These are phyloP conservation scores for Halcyon leucocephala DNA, from an alignment of 2,797 vertebrate species.

Conservation along the genomic window DNA sequence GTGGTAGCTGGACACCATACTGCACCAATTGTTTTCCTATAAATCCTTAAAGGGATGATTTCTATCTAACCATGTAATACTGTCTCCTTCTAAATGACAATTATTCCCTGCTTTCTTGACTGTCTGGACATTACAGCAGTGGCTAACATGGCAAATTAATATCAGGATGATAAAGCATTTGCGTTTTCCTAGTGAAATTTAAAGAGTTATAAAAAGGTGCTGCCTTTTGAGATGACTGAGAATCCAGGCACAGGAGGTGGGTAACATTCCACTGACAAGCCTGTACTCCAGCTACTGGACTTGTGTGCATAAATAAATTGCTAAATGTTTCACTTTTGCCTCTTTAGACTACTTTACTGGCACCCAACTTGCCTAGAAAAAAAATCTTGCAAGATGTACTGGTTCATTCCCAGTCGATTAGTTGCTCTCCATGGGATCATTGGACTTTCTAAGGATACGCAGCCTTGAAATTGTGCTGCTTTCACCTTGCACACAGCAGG, in stretches of 20 bases:
- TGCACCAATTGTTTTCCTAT: constrained; percentile 14
- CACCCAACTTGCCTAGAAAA: background rate
- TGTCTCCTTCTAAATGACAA: background rate
- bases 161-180: background rate
- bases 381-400: background rate
- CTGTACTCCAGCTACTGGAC: background rate
- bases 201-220: background rate
- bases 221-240: background rate
- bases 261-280: fast-evolving
- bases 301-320: background rate
- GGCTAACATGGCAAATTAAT: background rate
- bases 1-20: constrained; percentile 19
- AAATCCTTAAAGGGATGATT: constrained; percentile 1
- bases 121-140: background rate
- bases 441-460: background rate
- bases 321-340: background rate
- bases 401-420: constrained; percentile 28
- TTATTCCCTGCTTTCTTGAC: background rate
- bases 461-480: constrained; percentile 50
- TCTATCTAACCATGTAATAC: background rate
- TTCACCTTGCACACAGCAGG: constrained; percentile 48
- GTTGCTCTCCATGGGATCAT: background rate
- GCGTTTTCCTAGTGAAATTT: background rate
- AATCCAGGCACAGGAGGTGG: background rate
- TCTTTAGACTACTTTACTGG: background rate